These are phyloP conservation scores for Pyrocephalus nanus DNA, from an alignment of 2,797 vertebrate genomes.

Conservation along the genomic window DNA sequence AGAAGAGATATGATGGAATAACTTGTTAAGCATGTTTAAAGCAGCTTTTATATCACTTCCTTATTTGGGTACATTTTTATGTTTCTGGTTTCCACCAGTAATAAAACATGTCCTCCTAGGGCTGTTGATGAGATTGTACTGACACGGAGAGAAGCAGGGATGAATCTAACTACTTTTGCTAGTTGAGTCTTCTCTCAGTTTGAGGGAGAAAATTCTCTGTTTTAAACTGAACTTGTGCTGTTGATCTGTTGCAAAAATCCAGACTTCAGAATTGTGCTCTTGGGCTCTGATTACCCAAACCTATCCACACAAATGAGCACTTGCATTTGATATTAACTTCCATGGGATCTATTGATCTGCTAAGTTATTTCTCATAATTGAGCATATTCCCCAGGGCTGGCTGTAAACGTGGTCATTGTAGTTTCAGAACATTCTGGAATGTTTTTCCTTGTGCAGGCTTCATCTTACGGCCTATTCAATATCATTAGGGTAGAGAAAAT, in stretches of 20 bases:
- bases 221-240: neutral
- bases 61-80: neutral
- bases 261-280: rapidly evolving
- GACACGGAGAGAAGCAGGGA: neutral
- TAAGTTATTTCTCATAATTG: neutral
- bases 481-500: neutral
- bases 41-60: neutral
- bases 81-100: neutral
- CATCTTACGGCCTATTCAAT: neutral
- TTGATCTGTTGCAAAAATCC: neutral
- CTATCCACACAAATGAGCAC: neutral
- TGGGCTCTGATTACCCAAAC: neutral
- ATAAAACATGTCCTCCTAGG: neutral
- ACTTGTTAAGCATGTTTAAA: neutral
- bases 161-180: neutral
- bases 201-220: neutral
- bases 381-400: neutral
- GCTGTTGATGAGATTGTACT: neutral
- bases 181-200: neutral
- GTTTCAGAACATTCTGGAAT: neutral
- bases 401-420: neutral
- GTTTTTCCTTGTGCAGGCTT: neutral
- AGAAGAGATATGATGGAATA: neutral
- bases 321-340: neutral
- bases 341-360: neutral